Evolutionary conservation across 2,888 invertebrate genomes (phyloP).

Genomic region (Calliphora vomitoria): DNA sequence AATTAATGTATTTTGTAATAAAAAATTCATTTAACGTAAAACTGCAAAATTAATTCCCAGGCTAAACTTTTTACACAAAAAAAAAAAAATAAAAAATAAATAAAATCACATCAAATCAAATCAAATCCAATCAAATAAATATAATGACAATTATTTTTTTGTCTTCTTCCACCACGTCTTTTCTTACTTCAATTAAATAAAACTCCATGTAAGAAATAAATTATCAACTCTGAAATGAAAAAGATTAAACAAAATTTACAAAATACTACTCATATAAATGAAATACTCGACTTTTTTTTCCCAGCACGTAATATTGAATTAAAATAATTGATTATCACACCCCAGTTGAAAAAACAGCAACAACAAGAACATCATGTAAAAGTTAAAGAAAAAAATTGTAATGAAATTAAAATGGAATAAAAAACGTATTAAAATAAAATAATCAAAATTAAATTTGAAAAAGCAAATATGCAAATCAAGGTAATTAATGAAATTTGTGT

Average conservation of each 20-base stretch:
- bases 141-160: constrained; percentile 51
- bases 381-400: background rate
- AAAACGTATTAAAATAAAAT: constrained; percentile 7
- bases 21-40: constrained; percentile 66
- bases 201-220: constrained; percentile 26
- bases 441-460: constrained; percentile 55
- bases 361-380: constrained; percentile 26
- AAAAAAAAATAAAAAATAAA: background rate
- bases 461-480: constrained; percentile 42
- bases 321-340: constrained; percentile 64
- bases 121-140: constrained; percentile 34
- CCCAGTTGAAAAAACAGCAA: background rate
- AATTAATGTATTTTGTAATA: constrained; percentile 55
- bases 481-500: constrained; percentile 36
- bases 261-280: constrained; percentile 22
- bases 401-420: constrained; percentile 41
- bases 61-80: constrained; percentile 19
- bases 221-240: constrained; percentile 12
- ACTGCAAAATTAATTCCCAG: constrained; percentile 64
- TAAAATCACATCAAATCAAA: constrained; percentile 25
- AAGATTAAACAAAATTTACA: background rate
- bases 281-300: constrained; percentile 40
- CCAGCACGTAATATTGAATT: constrained; percentile 67
- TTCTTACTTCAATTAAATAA: background rate
- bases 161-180: background rate